phyloP scores from a whole-genome alignment of 1,140 invertebrate species.

The Drosophila grimshawi region DNA sequence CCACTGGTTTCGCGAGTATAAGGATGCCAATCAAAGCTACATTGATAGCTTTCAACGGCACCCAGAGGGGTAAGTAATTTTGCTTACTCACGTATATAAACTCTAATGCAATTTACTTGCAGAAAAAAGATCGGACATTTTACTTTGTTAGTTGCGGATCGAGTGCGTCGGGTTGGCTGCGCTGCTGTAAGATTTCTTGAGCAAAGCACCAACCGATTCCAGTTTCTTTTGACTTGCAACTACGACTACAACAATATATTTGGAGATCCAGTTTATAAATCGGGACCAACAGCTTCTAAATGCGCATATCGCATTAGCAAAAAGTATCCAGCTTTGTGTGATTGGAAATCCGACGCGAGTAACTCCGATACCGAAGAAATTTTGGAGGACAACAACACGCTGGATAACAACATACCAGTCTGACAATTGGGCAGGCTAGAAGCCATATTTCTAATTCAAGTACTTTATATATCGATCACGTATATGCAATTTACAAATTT shows the following conservation, averaged over 20 bases:
- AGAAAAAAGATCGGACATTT: slow-evolving; percentile 81
- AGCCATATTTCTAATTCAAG: not conserved
- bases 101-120: not conserved
- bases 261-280: slow-evolving; percentile 63
- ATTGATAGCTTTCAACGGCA: slow-evolving; percentile 69
- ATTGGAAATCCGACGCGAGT: slow-evolving; percentile 50
- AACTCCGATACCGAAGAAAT: slow-evolving; percentile 58
- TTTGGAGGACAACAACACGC: slow-evolving; percentile 43
- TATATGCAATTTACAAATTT: not conserved
- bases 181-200: slow-evolving; percentile 66
- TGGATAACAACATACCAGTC: slow-evolving; percentile 48
- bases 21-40: slow-evolving; percentile 74
- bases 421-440: not conserved
- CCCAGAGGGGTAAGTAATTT: slow-evolving; percentile 64
- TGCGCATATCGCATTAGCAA: slow-evolving; percentile 56
- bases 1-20: slow-evolving; percentile 75
- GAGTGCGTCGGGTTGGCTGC: slow-evolving; percentile 72
- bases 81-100: not conserved
- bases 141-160: slow-evolving; percentile 68
- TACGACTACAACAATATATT: slow-evolving; percentile 77
- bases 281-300: slow-evolving; percentile 61
- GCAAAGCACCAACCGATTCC: slow-evolving; percentile 36
- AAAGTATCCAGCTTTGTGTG: slow-evolving; percentile 66
- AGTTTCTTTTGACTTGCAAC: slow-evolving; percentile 76
- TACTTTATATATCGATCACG: not conserved